These are phyloP conservation scores for Ptychochromis oligacanthus DNA, from an alignment of 2,113 vertebrate genomes.

Conservation along the genomic window DNA sequence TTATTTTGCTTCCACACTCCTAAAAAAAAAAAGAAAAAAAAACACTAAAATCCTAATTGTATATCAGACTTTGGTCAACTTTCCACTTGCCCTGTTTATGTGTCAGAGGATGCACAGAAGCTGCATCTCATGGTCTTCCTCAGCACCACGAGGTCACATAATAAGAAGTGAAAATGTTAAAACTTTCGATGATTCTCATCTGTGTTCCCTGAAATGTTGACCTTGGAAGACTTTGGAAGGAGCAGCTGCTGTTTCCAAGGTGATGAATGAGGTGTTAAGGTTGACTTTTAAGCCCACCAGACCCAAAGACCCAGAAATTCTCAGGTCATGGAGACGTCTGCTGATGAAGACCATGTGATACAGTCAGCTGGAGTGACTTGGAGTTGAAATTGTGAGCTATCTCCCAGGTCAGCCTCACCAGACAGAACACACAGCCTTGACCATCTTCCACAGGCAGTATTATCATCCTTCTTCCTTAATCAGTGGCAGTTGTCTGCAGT, in stretches of 20 bases:
- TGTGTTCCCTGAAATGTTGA: not conserved
- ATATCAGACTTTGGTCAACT: not conserved
- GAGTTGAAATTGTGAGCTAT: not conserved
- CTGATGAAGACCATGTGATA: not conserved
- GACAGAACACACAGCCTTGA: not conserved
- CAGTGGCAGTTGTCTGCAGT: not conserved
- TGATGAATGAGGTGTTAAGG: no score
- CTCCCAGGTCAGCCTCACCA: not conserved
- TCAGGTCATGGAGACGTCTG: not conserved
- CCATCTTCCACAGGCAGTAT: not conserved
- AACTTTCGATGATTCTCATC: not conserved
- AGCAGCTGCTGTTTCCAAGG: not conserved
- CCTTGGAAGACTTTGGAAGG: no score
- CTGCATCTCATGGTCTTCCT: not conserved
- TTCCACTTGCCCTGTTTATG: not conserved
- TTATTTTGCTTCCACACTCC: not conserved
- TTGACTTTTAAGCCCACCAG: no score
- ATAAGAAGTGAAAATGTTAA: not conserved
- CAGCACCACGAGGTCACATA: no score
- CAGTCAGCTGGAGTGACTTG: not conserved
- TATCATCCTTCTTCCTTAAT: not conserved
- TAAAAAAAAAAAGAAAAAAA: accelerated
- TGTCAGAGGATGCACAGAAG: not conserved
- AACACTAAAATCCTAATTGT: not conserved
- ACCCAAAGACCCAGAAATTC: not conserved